phyloP scores from a whole-genome alignment of 2,797 vertebrate species.

The Margarornis squamiger region DNA sequence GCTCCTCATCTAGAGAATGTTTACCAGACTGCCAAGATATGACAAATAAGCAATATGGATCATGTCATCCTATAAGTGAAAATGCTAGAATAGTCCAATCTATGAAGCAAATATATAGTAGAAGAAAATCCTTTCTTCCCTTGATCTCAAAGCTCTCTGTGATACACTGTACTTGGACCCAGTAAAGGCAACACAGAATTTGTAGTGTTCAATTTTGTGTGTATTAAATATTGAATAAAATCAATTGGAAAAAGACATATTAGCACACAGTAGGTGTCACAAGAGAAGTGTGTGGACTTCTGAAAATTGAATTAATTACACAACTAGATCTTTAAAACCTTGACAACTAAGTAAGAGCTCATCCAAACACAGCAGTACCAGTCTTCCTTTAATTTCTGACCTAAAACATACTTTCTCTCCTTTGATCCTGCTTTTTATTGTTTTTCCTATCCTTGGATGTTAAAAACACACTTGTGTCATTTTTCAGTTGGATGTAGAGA shows the following conservation, averaged over 20 bases:
- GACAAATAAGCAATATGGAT: not conserved
- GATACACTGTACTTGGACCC: not conserved
- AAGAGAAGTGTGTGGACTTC: not conserved
- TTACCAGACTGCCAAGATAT: not conserved
- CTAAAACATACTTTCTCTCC: not conserved
- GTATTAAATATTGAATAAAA: not conserved
- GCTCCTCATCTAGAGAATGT: not conserved
- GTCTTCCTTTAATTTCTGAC: not conserved
- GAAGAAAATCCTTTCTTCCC: not conserved
- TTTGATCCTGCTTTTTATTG: slow-evolving; percentile 2
- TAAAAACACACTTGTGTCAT: not conserved
- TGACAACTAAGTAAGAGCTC: not conserved
- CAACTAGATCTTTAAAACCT: not conserved
- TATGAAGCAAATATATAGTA: not conserved
- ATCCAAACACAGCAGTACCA: not conserved
- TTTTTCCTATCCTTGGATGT: not conserved
- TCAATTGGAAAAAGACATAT: not conserved
- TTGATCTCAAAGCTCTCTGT: not conserved
- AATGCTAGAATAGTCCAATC: not conserved
- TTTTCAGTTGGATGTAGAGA: slow-evolving; percentile 2
- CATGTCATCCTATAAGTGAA: not conserved
- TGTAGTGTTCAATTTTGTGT: not conserved
- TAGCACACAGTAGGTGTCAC: not conserved
- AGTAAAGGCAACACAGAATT: not conserved
- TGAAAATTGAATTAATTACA: not conserved